phyloP scores from a whole-genome alignment of 2,113 vertebrate genomes.

The Forbesichthys papilliferus region DNA sequence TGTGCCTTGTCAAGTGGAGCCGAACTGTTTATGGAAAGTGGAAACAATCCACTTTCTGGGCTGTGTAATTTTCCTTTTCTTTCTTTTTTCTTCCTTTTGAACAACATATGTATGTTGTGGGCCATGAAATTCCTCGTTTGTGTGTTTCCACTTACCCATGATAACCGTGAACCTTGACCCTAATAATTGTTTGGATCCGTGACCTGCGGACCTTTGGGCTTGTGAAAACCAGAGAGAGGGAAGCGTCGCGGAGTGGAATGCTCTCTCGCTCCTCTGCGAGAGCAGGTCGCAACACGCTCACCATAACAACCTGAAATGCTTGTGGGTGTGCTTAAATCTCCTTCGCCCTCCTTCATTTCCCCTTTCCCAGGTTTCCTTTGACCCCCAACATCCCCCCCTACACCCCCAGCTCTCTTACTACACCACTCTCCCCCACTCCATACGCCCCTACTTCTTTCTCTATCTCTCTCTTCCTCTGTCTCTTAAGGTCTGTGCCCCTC shows the following conservation, averaged over 20 bases:
- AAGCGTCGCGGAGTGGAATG: constrained; percentile 50
- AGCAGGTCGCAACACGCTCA: constrained; percentile 52
- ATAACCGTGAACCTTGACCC: constrained; percentile 59
- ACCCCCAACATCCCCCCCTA: background rate
- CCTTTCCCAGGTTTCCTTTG: constrained; percentile 10
- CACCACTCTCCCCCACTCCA: constrained; percentile 16
- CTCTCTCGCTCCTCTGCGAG: constrained; percentile 21
- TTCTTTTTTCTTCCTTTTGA: background rate
- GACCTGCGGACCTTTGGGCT: constrained; percentile 58
- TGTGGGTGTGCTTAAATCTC: constrained; percentile 22
- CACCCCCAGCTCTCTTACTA: constrained; percentile 5
- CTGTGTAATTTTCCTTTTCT: background rate
- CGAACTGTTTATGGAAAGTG: constrained; percentile 37
- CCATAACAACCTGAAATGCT: constrained; percentile 39
- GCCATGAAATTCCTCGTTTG: constrained; percentile 52
- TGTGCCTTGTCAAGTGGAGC: constrained; percentile 11
- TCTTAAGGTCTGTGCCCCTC: constrained; percentile 47
- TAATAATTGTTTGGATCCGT: constrained; percentile 69
- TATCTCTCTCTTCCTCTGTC: constrained; percentile 40
- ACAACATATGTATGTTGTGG: constrained; percentile 16
- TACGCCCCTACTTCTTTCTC: constrained; percentile 33
- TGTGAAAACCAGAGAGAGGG: constrained; percentile 53
- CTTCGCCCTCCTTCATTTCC: constrained; percentile 9
- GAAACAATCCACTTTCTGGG: constrained; percentile 23
- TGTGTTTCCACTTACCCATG: constrained; percentile 51